Percentiles rank a stretch among this genome's conserved stretches.
Conservation (phyloP, 2,113 vertebrate species). For the Alethe diademata region DNA sequence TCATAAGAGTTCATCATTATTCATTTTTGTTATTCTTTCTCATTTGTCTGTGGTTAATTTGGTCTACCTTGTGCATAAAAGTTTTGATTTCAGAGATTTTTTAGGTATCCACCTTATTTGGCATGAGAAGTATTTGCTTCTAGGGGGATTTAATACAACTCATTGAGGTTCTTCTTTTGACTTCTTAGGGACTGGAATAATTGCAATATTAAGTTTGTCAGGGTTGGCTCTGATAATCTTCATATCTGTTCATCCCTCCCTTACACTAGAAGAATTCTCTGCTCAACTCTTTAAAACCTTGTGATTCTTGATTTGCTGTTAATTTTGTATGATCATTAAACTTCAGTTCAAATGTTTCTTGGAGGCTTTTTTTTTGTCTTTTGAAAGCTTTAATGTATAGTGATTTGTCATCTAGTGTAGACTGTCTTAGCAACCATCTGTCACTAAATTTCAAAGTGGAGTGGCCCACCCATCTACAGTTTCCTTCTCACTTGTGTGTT, state of each 20-base stretch:
- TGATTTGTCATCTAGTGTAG: not conserved
- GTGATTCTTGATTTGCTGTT: not conserved
- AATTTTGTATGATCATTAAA: not conserved
- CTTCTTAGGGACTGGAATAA: not conserved
- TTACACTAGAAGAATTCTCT: not conserved
- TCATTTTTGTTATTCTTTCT: not conserved
- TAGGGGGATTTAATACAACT: not conserved
- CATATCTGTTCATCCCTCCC: not conserved
- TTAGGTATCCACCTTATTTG: not conserved
- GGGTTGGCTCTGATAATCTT: not conserved
- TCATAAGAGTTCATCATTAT: not conserved
- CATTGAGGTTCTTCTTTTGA: not conserved
- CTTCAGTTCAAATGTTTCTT: not conserved
- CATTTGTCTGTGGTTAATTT: not conserved
- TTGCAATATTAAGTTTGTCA: not conserved
- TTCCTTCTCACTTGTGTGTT: not conserved
- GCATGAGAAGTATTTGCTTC: not conserved
- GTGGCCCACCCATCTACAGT: not conserved
- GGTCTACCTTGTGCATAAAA: not conserved
- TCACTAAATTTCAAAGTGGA: not conserved
- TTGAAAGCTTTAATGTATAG: not conserved
- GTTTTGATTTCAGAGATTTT: not conserved
- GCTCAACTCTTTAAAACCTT: not conserved
- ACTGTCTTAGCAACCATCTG: constrained; percentile 39
- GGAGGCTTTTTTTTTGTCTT: not conserved